Evolutionary conservation across 2,888 invertebrate genomes (phyloP), one percentile per base, ranked within the genome.

Genomic region (Drosophila leonis): DNA sequence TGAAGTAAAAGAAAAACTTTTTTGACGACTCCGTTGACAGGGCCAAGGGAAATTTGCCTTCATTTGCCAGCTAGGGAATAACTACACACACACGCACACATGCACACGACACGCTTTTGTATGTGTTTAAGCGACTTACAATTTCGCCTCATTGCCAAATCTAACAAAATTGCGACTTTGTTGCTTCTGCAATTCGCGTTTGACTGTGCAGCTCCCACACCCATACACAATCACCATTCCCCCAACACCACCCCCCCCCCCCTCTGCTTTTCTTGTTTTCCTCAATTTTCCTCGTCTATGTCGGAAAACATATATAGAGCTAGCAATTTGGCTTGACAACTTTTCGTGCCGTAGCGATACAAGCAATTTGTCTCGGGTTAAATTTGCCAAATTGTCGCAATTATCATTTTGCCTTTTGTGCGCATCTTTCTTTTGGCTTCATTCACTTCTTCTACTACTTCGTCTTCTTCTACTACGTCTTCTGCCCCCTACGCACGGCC

Each of bases 381-480:
- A 75, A 67, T 78, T 79, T 80, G 65, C 46, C 82, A 89, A 84
- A 87, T 89, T 89, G 88, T 69, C 67, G 82, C 85, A 84, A 89
- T 84, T 87, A 84, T 89, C 78, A 89, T 89, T 87, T 81, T 70
- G 68, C 67, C 64, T 75, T 85, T 80, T 68, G 72, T 82, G 55
- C 44, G 39, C 74, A 33, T 75, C 37, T 63, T 72, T 31, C 20
- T 18, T 39, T 13, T 39, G 42, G 15, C 29, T 29, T 5, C 10
- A n/a, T 20, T 10, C 1, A 5, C 31, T 6, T n/a, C 10, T 20
- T 10, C 31, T 7, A 7, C n/a, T 24, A 3, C 24, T 24, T 12
- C 0, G 9, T 1, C 27, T 1, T 6, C 13, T 12, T 4, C 37
- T 7, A 4, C 29, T 9, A 10, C 1, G 18, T 6, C 18, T 20